phyloP scores from a whole-genome alignment of 1,140 invertebrate species.

The Lerema accius region DNA sequence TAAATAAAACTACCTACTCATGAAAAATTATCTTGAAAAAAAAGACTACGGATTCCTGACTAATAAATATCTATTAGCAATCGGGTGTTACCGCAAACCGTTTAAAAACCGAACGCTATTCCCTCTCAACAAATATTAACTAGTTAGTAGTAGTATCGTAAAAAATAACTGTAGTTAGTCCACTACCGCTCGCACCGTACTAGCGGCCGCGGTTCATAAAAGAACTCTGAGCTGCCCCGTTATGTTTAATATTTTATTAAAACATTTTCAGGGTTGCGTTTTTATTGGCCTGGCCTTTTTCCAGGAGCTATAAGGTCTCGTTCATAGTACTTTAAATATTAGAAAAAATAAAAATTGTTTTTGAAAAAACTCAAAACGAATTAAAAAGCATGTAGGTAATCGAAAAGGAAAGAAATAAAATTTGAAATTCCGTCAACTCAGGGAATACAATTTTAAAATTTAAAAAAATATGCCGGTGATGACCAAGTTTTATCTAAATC shows the following conservation, averaged over 20 bases:
- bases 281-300: conserved; percentile 9
- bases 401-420: no score
- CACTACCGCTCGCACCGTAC: not conserved
- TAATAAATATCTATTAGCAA: not conserved
- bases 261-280: conserved; percentile 8
- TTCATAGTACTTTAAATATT: no score
- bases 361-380: no score
- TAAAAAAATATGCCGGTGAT: no score
- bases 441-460: no score
- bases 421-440: no score
- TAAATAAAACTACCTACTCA: no score
- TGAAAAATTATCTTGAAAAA: no score
- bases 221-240: not conserved
- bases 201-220: conserved; percentile 9
- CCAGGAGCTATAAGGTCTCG: not conserved
- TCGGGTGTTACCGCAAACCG: conserved; percentile 12
- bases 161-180: conserved; percentile 8
- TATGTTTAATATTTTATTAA: conserved; percentile 16
- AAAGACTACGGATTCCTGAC: no score
- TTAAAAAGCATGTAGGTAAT: no score
- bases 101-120: conserved; percentile 7
- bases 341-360: no score
- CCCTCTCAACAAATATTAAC: conserved; percentile 21
- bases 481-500: no score
- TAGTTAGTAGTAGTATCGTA: not conserved